Evolutionary conservation across 1,140 invertebrate genomes (phyloP), one percentile per base, ranked within the genome.

Genomic region (Samia ricini): DNA sequence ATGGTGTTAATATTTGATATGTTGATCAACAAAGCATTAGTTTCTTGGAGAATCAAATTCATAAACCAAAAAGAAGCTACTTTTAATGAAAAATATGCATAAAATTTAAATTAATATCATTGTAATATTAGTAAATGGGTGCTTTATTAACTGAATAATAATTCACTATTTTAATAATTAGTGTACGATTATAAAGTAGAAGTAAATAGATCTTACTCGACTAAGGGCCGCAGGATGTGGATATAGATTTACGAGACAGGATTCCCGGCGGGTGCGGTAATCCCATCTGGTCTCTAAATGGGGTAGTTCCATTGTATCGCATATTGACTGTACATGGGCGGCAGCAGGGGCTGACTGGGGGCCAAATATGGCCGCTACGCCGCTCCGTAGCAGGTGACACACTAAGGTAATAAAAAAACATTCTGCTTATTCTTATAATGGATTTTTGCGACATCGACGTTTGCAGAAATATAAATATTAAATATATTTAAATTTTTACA

Each of bases 261-360:
- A 97, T 85, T 97, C 96, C 52, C 96, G 92, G 57, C 96, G 91
- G n/a, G 96, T 93, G 54, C 95, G 91, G 83, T 95, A 97, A 89
- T 98, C 96, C 97, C 97, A 99, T 63, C 97, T 93, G 58, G 97
- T 98, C 90, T 98, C 97, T 77, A 99, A 93, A 88, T 99, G 97
- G 1, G 98, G 98, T 74, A 99, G 89, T 91, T 99, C 97, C 94
- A 98, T 96, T 18, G 97, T 97, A 89, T 98, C 97, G 85, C 97
- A 98, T 74, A 98, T 98, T 60, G 96, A 97, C 89, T 99, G 97
- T 15, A 98, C 96, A 88, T 98, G 97, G 64, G 95, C 96, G 2
- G 97, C 96, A 2, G 96, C 97, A 56, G 97, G 95, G 0, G 95
- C 93, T 42, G 95, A 97, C 83, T 98, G 96, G 2, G 97, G 97